Evolutionary conservation across 2,797 vertebrate genomes (phyloP).

Genomic region (Intellagama lesueurii): DNA sequence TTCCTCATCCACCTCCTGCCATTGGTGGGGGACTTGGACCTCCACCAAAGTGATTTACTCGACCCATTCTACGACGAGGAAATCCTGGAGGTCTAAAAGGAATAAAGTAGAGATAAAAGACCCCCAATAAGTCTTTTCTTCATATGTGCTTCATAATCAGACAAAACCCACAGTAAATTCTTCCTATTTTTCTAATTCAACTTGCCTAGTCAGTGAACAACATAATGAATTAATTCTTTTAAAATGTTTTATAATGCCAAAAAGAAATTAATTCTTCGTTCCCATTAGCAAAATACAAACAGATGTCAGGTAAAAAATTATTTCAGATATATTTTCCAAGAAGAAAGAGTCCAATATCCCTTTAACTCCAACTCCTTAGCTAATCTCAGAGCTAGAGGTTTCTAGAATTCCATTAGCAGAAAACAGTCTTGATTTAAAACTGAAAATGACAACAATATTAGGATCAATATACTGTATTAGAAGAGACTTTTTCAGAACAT

Average conservation of each 20-base stretch:
- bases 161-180: neutral
- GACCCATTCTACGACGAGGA: conserved; percentile 91
- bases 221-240: neutral
- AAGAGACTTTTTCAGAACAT: neutral
- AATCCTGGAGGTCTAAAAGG: conserved; percentile 87
- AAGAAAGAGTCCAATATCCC: neutral
- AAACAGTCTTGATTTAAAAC: neutral
- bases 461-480: neutral
- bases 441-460: neutral
- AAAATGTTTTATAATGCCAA: neutral
- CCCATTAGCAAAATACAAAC: neutral
- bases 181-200: neutral
- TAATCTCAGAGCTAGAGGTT: neutral
- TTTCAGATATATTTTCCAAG: neutral
- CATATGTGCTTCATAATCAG: neutral
- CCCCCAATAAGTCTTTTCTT: neutral
- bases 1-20: conserved; percentile 98
- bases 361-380: neutral
- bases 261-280: neutral
- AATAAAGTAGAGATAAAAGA: conserved; percentile 37
- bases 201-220: neutral
- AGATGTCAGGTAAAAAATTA: neutral
- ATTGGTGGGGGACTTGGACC: conserved; percentile 93
- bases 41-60: conserved; percentile 86
- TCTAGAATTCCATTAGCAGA: neutral